Conservation (phyloP, 2,888 invertebrate genomes). For the Cryptus viduatorius region DNA sequence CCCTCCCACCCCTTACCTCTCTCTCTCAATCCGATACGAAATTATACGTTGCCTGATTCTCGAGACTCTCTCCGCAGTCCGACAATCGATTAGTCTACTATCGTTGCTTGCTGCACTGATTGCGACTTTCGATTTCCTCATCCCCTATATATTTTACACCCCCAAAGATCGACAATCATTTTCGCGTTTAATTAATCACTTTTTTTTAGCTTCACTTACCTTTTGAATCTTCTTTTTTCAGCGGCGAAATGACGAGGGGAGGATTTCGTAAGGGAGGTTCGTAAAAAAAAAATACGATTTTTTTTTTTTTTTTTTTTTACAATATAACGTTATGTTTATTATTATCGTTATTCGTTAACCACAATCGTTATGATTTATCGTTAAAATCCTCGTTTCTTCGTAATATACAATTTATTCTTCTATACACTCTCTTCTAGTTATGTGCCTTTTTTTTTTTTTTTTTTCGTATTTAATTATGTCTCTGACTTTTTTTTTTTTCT, state of each 20-base stretch:
- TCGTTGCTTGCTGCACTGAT: constrained; percentile 44
- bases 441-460: constrained; percentile 63
- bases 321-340: constrained; percentile 84
- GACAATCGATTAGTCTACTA: constrained; percentile 56
- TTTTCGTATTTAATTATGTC: constrained; percentile 56
- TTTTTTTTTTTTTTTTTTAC: constrained; percentile 71
- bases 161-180: constrained; percentile 4
- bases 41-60: constrained; percentile 52
- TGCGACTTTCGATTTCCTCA: constrained; percentile 23
- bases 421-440: constrained; percentile 79
- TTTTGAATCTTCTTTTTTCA: neutral
- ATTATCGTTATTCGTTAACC: constrained; percentile 81
- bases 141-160: neutral
- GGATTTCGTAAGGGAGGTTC: neutral
- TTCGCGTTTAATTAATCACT: neutral
- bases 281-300: constrained; percentile 34
- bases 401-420: constrained; percentile 80
- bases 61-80: constrained; percentile 49
- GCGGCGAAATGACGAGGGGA: neutral
- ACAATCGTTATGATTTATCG: constrained; percentile 77
- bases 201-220: constrained; percentile 40
- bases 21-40: constrained; percentile 10
- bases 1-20: neutral
- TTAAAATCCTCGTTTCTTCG: constrained; percentile 72
- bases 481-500: constrained; percentile 35